Conservation (phyloP, 2,888 invertebrate species). For the Cryptus viduatorius region DNA sequence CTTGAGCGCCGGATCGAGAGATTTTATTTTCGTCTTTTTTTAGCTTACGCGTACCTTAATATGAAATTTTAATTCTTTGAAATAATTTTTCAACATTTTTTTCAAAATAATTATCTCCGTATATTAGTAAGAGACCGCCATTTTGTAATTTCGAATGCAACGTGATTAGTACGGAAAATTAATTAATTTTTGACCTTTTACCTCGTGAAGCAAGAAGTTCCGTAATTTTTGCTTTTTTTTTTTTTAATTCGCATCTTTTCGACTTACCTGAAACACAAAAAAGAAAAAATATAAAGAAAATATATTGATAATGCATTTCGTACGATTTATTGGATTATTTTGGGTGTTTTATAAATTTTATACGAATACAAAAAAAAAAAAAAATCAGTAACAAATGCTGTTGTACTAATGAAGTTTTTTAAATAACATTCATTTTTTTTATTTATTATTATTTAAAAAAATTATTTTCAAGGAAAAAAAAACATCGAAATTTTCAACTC, state of each 20-base stretch:
- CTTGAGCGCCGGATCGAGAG: too few species aligned
- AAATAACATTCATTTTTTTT: too few species aligned
- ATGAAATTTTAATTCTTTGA: too few species aligned
- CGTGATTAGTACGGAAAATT: background rate
- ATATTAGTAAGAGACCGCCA: background rate
- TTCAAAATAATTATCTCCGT: too few species aligned
- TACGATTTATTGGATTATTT: background rate
- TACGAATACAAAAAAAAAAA: background rate
- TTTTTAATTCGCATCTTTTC: background rate
- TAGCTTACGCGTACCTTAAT: too few species aligned
- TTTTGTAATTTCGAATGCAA: background rate
- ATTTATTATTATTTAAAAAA: too few species aligned
- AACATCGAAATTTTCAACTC: too few species aligned
- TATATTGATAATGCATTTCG: background rate
- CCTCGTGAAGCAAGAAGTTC: background rate
- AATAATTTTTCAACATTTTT: too few species aligned
- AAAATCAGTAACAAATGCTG: background rate
- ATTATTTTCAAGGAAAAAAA: too few species aligned
- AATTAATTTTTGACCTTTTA: background rate
- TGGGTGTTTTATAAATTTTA: background rate
- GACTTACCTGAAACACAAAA: conserved; percentile 13
- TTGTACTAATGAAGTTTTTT: too few species aligned
- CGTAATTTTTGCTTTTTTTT: background rate
- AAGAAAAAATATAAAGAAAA: background rate
- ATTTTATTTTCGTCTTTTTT: too few species aligned